Base-by-base conservation (phyloP, 1,140 invertebrate genomes). In the Diorhabda elongata region DNA sequence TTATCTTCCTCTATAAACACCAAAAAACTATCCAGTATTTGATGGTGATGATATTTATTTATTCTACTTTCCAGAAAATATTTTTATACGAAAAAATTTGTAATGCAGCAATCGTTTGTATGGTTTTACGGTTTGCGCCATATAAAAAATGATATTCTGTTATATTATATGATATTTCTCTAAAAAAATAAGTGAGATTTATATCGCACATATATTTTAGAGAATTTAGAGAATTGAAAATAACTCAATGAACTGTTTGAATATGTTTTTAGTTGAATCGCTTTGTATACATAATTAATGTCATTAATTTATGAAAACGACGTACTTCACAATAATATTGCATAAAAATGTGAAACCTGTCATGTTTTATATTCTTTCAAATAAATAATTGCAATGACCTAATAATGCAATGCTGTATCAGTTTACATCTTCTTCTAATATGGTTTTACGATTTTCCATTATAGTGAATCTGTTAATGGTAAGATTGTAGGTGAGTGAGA, bases 371-470 rank as follows among this genome's bases (percentile, higher is more conserved):
- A 26, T 52, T 52, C 47, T 52, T 2, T 52, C 2, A 6, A 6
- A 52, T 52, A 52, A 52, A 8, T 52, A 52, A 52, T 52, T n/a
- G 47, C n/a, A 52, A 52, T n/a, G n/a, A n/a, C 6, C n/a, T n/a
- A n/a, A 52, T 52, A 52, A 52, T 52, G 47, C 47, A 52, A 52
- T 52, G n/a, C 47, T 8, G 47, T 52, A n/a, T 52, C 6, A 52
- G n/a, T n/a, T 52, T 52, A 52, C 47, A 52, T 52, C 47, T n/a
- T 52, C 6, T 52, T 52, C 47, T 52, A 8, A 52, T 52, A 52
- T 52, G 47, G 47, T 52, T 52, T 52, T 52, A 52, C n/a, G 47
- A n/a, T 52, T 52, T 52, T 52, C 47, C n/a, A 52, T 52, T 52
- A 26, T 26, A 26, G 26, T 26, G 26, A 26, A 26, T 26, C 26